phyloP scores from a whole-genome alignment of 2,113 vertebrate genomes.

The Paratilapia polleni region DNA sequence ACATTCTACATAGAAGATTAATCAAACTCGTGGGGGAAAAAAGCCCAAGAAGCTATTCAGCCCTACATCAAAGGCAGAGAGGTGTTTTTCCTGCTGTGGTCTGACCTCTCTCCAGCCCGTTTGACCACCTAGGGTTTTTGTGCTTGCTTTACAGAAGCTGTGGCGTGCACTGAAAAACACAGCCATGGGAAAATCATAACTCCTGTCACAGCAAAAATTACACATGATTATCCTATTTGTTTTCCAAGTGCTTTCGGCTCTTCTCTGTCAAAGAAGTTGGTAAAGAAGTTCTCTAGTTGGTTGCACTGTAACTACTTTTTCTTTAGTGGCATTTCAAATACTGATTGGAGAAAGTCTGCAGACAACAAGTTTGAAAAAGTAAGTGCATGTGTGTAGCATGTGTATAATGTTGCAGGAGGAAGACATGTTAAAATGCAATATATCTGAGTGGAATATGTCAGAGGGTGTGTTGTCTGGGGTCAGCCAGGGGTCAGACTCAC shows the following conservation, averaged over 20 bases:
- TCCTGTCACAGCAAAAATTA: slow-evolving; percentile 22
- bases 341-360: background rate
- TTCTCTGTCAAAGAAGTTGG: slow-evolving; percentile 2
- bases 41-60: background rate
- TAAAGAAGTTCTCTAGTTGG: no score
- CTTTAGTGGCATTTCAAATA: background rate
- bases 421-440: background rate
- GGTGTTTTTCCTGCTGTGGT: slow-evolving; percentile 47
- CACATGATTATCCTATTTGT: slow-evolving; percentile 17
- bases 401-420: background rate
- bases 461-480: background rate
- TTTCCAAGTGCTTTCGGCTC: background rate
- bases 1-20: background rate
- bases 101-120: slow-evolving; percentile 48
- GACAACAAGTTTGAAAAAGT: background rate
- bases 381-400: background rate
- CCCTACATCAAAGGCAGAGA: background rate
- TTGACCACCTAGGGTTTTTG: slow-evolving; percentile 46
- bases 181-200: slow-evolving; percentile 44
- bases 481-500: slow-evolving; percentile 67
- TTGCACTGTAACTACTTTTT: background rate
- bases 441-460: background rate
- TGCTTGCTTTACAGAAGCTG: slow-evolving; percentile 59
- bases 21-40: slow-evolving; percentile 1
- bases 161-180: slow-evolving; percentile 50